Conservation (phyloP, 2,113 vertebrate species). For the Prionailurus bengalensis region DNA sequence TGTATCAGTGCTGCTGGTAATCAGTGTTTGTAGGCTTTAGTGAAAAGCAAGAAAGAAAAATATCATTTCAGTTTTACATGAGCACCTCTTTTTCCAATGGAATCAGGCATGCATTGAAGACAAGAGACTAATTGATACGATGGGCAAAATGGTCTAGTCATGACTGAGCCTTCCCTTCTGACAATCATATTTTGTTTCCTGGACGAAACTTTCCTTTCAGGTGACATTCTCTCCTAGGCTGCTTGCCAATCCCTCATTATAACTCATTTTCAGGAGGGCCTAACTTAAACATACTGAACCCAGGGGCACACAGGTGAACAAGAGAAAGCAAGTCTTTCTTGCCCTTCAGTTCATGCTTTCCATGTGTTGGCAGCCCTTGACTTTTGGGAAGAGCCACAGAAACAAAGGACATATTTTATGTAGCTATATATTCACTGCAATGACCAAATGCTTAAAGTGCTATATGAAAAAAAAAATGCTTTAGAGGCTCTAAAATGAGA, state of each 20-base stretch:
- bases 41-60: neutral
- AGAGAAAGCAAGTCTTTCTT: neutral
- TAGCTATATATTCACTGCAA: neutral
- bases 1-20: neutral
- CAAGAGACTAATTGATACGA: neutral
- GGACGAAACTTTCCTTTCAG: neutral
- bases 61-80: neutral
- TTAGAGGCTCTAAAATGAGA: conserved; percentile 9
- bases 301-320: neutral
- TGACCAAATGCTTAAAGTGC: neutral
- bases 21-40: neutral
- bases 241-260: neutral
- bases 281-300: neutral
- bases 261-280: neutral
- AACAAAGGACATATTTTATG: neutral
- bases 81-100: neutral
- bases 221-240: neutral
- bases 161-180: neutral
- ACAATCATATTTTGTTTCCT: neutral
- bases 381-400: neutral
- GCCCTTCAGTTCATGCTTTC: neutral
- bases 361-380: neutral
- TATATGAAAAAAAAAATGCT: neutral
- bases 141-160: neutral
- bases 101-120: neutral